Percentiles rank a stretch among this genome's conserved stretches.
Conservation (phyloP, 2,888 invertebrate species). For the Drosophila trichaetosa region DNA sequence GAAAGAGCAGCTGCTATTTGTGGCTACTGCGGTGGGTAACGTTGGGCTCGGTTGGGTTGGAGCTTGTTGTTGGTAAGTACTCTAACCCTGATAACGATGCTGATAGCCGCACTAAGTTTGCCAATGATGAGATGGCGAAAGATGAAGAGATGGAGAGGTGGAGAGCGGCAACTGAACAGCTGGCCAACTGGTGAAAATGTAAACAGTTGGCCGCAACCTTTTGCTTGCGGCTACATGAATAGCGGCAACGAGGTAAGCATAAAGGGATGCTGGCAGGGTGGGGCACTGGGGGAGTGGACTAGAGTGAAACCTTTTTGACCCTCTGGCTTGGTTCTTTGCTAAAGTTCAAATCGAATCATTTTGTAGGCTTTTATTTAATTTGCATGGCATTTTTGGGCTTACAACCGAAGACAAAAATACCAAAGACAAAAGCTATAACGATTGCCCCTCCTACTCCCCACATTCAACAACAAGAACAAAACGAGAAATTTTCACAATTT, state of each 20-base stretch:
- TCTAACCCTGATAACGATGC: constrained; percentile 29
- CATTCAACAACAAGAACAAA: constrained; percentile 1
- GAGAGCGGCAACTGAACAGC: neutral
- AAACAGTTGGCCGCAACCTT: constrained; percentile 45
- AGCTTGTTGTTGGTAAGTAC: neutral
- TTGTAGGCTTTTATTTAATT: constrained; percentile 73
- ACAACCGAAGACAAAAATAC: constrained; percentile 33
- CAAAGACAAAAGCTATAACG: constrained; percentile 42
- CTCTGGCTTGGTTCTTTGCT: constrained; percentile 9
- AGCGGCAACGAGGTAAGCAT: neutral
- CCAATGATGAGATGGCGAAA: constrained; percentile 15
- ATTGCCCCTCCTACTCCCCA: neutral
- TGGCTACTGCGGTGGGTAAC: constrained; percentile 10
- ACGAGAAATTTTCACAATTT: constrained; percentile 35
- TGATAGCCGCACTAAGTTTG: constrained; percentile 23
- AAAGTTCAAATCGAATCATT: constrained; percentile 68
- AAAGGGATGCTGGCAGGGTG: neutral
- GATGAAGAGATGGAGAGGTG: neutral
- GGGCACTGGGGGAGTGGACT: neutral
- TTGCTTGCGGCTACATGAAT: constrained; percentile 27
- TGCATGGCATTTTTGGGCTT: constrained; percentile 61
- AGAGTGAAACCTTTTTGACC: constrained; percentile 9
- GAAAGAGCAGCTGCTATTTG: constrained; percentile 14
- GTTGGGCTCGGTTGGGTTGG: neutral
- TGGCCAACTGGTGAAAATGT: constrained; percentile 9